A percentile compares a stretch with the other conserved stretches of the same genome.
Evolutionary conservation across 1,140 invertebrate genomes (phyloP).

Genomic region (Oryzaephilus surinamensis): DNA sequence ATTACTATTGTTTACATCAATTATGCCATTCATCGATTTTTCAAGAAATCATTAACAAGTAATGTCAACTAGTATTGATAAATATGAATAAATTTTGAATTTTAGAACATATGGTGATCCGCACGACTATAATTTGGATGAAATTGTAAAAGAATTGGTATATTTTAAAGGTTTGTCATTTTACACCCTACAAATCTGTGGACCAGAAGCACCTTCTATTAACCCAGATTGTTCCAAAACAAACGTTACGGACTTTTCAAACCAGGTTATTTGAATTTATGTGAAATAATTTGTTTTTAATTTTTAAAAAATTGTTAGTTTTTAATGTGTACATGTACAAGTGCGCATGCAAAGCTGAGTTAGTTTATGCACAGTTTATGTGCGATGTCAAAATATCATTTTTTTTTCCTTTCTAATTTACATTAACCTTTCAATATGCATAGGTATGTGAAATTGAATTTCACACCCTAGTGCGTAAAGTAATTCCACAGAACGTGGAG

Average conservation of each 20-base stretch:
- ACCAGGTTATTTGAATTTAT: slow-evolving; percentile 2
- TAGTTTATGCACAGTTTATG: neutral
- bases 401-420: slow-evolving; percentile 10
- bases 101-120: slow-evolving; percentile 49
- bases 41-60: too few species aligned
- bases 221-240: slow-evolving; percentile 42
- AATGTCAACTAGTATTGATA: too few species aligned
- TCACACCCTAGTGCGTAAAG: too few species aligned
- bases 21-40: too few species aligned
- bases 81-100: too few species aligned
- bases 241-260: slow-evolving; percentile 46
- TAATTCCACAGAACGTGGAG: too few species aligned
- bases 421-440: too few species aligned
- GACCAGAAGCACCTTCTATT: slow-evolving; percentile 30
- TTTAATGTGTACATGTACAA: slow-evolving; percentile 1
- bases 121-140: slow-evolving; percentile 56
- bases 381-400: neutral
- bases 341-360: neutral
- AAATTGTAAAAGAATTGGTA: slow-evolving; percentile 53
- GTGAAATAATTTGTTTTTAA: neutral
- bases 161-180: slow-evolving; percentile 55
- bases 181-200: slow-evolving; percentile 52
- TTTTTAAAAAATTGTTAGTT: neutral
- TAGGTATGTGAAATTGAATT: too few species aligned
- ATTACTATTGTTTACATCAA: too few species aligned